Percentiles rank a stretch among this genome's conserved stretches.
phyloP scores from a whole-genome alignment of 2,888 invertebrate genomes.

The Conistra vaccinii region DNA sequence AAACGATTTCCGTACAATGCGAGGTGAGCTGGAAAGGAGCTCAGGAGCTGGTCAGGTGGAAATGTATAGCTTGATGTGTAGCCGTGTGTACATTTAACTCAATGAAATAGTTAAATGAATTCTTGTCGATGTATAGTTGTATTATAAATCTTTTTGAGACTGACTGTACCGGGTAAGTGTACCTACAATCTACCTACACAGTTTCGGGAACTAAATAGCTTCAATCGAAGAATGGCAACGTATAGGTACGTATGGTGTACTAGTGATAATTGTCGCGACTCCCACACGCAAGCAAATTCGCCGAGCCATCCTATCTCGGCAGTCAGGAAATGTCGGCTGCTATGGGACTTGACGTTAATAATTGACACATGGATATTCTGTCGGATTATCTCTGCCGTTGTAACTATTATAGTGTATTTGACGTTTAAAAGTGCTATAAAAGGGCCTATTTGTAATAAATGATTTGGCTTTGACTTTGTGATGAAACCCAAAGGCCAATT shows the following conservation, averaged over 20 bases:
- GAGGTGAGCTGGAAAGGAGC: no score
- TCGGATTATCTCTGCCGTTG: background rate
- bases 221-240: background rate
- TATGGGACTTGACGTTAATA: conserved; percentile 2
- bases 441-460: no score
- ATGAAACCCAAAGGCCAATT: no score
- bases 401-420: no score
- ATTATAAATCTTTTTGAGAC: background rate
- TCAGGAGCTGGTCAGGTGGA: no score
- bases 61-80: no score
- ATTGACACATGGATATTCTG: conserved; percentile 15
- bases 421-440: no score
- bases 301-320: background rate
- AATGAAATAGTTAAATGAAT: background rate
- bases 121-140: background rate
- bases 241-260: no score
- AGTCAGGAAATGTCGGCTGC: background rate
- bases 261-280: background rate
- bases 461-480: no score
- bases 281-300: conserved; percentile 15
- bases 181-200: background rate
- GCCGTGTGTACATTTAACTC: no score
- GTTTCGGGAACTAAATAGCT: conserved; percentile 2
- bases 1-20: no score
- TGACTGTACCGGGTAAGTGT: background rate